phyloP scores from a whole-genome alignment of 2,113 vertebrate genomes.

The Hoplias malabaricus region DNA sequence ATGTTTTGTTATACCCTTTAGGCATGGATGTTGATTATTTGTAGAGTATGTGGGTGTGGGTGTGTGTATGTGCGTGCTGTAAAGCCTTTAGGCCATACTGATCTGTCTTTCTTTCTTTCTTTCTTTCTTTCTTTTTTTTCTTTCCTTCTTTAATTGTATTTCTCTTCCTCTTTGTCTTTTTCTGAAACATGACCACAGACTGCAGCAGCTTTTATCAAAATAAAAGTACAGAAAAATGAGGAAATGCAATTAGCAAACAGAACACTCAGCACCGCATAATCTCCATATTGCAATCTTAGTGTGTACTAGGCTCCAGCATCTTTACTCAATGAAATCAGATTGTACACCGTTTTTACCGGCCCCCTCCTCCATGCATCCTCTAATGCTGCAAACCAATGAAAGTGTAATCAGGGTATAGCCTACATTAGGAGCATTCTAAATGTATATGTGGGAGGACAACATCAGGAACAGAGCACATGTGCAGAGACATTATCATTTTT shows the following conservation, averaged over 20 bases:
- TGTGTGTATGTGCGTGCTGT: not conserved
- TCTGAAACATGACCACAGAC: not conserved
- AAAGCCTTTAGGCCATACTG: not conserved
- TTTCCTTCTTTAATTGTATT: not conserved
- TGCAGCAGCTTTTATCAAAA: not conserved
- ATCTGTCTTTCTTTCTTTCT: not conserved
- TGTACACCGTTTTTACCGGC: not conserved
- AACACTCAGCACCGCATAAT: not conserved
- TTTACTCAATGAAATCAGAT: not conserved
- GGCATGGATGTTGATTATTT: not conserved
- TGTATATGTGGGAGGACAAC: not conserved
- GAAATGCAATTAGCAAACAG: not conserved
- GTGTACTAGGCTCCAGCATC: not conserved
- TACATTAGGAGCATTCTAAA: not conserved
- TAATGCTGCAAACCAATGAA: constrained; percentile 4
- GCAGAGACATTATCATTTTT: too few species aligned
- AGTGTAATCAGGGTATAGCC: not conserved
- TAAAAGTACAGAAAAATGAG: not conserved
- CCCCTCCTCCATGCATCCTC: not conserved
- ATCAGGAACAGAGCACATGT: too few species aligned
- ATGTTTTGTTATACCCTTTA: not conserved
- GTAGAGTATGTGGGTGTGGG: not conserved
- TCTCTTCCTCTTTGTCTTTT: too few species aligned
- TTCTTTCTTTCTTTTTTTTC: not conserved
- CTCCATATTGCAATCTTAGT: not conserved